Conservation (phyloP, 2,888 invertebrate genomes). For the Philonicus albiceps region DNA sequence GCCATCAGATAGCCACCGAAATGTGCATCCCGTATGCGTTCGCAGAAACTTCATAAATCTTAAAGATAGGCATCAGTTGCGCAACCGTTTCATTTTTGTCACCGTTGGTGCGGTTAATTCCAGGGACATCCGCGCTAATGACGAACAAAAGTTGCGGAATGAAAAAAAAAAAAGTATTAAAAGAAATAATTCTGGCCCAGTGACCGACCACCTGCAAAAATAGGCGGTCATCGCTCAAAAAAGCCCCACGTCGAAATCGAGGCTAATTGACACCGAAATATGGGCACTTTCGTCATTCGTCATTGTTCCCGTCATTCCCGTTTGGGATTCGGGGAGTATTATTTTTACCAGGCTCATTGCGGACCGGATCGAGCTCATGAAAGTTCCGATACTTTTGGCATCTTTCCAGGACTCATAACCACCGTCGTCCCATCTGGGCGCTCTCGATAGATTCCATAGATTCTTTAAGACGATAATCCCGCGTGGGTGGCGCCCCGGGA, state of each 20-base stretch:
- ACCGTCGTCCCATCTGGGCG: neutral
- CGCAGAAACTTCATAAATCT: neutral
- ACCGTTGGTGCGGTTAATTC: neutral
- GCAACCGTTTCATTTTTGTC: neutral
- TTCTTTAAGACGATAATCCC: neutral
- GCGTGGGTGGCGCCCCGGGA: neutral
- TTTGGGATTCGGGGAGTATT: neutral
- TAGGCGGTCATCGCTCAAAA: conserved; percentile 14
- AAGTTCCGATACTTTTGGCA: conserved; percentile 22
- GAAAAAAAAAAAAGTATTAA: too few species aligned
- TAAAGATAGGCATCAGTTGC: neutral
- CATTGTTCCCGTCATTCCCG: neutral
- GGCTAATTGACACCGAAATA: conserved; percentile 24
- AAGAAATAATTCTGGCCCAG: neutral
- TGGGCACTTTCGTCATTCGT: conserved; percentile 8
- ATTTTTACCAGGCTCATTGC: neutral
- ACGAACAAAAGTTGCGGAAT: neutral
- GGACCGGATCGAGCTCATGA: neutral
- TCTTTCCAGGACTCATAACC: neutral
- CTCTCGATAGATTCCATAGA: neutral
- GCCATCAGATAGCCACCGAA: neutral
- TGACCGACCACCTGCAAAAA: conserved; percentile 13
- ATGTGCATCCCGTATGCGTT: neutral
- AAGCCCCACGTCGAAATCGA: neutral
- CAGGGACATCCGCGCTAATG: neutral